phyloP scores from a whole-genome alignment of 1,140 invertebrate genomes.

The Reticulitermes speratus region DNA sequence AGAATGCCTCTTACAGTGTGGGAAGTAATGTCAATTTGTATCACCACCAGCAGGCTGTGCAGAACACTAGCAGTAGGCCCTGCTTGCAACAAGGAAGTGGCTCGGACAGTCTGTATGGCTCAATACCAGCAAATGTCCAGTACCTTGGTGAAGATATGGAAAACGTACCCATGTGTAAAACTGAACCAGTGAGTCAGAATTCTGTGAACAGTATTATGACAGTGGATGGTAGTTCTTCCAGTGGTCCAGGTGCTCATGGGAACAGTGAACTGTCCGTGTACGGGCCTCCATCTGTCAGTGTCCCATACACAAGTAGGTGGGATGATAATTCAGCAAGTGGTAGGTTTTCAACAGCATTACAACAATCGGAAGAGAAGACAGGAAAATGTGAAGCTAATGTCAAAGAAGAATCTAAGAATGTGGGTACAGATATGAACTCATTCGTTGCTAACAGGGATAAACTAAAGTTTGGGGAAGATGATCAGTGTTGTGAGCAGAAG shows the following conservation, averaged over 20 bases:
- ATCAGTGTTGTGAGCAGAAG: background rate
- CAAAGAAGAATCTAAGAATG: background rate
- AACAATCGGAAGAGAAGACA: background rate
- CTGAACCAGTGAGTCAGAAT: background rate
- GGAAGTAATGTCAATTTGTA: background rate
- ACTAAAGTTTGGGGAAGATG: background rate
- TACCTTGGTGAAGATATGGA: conserved; percentile 11
- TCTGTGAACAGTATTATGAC: background rate
- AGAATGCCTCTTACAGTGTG: background rate
- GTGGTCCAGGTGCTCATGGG: background rate
- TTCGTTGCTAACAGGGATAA: background rate
- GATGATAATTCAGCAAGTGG: background rate
- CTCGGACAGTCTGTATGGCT: background rate
- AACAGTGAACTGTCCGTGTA: background rate
- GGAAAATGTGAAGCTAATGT: background rate
- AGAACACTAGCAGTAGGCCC: background rate
- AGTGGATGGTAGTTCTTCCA: background rate
- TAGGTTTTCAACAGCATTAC: background rate
- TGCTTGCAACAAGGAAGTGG: background rate
- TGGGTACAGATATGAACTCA: background rate
- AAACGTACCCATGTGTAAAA: background rate
- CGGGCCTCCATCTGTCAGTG: background rate
- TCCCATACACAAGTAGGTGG: background rate
- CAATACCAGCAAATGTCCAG: background rate
- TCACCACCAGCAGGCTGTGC: background rate